Evolutionary conservation across 2,797 vertebrate species (phyloP), one percentile per base, ranked within the genome.

Genomic region (Aotus griseimembra): DNA sequence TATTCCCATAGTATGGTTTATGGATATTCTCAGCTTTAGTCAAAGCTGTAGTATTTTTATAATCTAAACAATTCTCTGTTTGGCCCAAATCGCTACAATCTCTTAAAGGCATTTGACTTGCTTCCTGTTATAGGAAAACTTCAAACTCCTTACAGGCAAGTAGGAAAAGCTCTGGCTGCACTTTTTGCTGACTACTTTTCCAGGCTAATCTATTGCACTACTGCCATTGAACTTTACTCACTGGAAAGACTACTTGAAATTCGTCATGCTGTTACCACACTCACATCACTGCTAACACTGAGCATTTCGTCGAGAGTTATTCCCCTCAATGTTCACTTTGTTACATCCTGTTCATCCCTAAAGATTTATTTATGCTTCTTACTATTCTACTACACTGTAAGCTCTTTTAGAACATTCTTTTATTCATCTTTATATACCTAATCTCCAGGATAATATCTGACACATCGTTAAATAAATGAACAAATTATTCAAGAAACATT

Each of bases 401-500:
- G 1, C 6, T 64, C 36, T 86, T 82, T 87, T 55, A 87, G 24
- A 80, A 58, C 7, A 41, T 67, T 83, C 10, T 28, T 81, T 82
- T 11, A 12, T 77, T 82, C 26, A 52, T 50, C 30, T 88, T 92
- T 50, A 90, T 61, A 12, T 61, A 48, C 39, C 39, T 85, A 61
- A 90, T 88, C 17, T 12, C 61, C 57, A 92, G 28, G 20, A 84
- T 39, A n/a, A 64, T 48, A 89, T 46, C 28, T 85, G 24, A 76
- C 36, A 75, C 46, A 72, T 7, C 67, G 15, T 52, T 79, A 85
- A 76, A 52, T 48, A 92, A 55, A 52, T 75, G 24, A 92, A 70
- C 12, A 92, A 85, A 88, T 85, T 26, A 77, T 90, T 79, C 89
- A 81, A 26, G 48, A 95, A 96, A 48, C 4, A 85, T 57, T 82